A percentile compares a stretch with the other conserved stretches of the same genome.
These are phyloP conservation scores for Planiliza haematocheilus DNA, from an alignment of 2,113 vertebrate species.

Conservation along the genomic window DNA sequence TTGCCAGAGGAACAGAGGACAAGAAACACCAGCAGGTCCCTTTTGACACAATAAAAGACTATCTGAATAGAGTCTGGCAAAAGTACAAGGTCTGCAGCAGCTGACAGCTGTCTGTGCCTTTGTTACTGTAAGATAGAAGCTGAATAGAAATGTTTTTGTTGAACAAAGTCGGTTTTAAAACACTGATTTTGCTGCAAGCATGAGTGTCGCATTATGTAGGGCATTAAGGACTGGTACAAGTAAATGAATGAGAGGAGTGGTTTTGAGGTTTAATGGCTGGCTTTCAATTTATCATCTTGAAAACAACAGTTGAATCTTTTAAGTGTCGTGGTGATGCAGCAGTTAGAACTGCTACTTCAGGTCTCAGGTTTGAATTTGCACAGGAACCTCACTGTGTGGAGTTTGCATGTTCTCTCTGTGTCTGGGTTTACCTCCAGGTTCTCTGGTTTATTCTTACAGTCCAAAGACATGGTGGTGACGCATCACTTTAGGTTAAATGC, in stretches of 20 bases:
- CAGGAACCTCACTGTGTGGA: too few relatives aligned
- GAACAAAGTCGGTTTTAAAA: slow-evolving; percentile 48
- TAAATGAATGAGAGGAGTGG: background rate
- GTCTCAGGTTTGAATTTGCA: too few relatives aligned
- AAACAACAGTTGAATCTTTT: background rate
- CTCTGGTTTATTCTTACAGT: too few relatives aligned
- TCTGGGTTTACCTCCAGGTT: too few relatives aligned
- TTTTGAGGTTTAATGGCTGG: background rate
- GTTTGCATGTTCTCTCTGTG: too few relatives aligned
- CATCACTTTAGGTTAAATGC: too few relatives aligned
- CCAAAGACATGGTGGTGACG: too few relatives aligned
- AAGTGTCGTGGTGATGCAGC: background rate
- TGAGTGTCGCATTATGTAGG: slow-evolving; percentile 2
- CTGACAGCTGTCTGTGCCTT: slow-evolving; percentile 78
- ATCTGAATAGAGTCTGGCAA: slow-evolving; percentile 67
- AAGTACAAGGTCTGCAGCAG: slow-evolving; percentile 61
- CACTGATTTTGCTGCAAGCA: background rate
- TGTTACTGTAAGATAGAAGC: slow-evolving; percentile 53
- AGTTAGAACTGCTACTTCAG: too few relatives aligned
- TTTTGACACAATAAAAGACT: slow-evolving; percentile 62
- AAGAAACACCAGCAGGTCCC: slow-evolving; percentile 60
- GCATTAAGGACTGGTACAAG: background rate
- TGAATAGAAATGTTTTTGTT: slow-evolving; percentile 59
- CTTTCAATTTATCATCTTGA: background rate
- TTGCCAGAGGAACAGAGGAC: slow-evolving; percentile 48